Evolutionary conservation across 2,113 vertebrate species (phyloP).

Genomic region (Saccopteryx bilineata): DNA sequence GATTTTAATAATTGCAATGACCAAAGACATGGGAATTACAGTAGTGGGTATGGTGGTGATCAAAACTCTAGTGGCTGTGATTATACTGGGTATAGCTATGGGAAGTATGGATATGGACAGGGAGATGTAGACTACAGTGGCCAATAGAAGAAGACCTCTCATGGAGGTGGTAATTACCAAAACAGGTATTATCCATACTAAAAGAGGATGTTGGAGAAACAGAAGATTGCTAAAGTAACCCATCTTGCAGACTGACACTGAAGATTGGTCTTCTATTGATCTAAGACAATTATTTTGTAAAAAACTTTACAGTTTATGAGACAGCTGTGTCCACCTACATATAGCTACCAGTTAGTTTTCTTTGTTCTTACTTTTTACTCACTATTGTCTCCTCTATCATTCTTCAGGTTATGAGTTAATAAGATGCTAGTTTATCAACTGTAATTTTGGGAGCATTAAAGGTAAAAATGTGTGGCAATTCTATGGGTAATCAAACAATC

Average conservation of each 20-base stretch:
- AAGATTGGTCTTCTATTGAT: slow-evolving; percentile 87
- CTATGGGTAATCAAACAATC: not conserved
- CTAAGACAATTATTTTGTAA: slow-evolving; percentile 89
- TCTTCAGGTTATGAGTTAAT: not conserved
- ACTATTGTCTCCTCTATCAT: not conserved
- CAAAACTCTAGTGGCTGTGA: not conserved
- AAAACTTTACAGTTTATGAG: slow-evolving; percentile 89
- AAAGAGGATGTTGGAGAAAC: not conserved
- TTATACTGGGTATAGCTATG: not conserved
- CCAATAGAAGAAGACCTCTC: not conserved
- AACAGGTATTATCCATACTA: not conserved
- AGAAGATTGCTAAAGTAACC: slow-evolving; percentile 85
- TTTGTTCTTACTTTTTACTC: slow-evolving; percentile 87
- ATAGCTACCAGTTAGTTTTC: slow-evolving; percentile 90
- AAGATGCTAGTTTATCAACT: not conserved
- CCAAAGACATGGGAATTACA: not conserved
- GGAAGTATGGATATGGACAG: not conserved
- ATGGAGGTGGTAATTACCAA: not conserved
- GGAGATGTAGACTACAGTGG: not conserved
- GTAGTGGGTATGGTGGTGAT: not conserved
- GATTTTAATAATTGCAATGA: not conserved
- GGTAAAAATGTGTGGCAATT: not conserved
- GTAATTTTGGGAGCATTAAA: not conserved
- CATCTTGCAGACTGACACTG: slow-evolving; percentile 85
- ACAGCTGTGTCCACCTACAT: slow-evolving; percentile 92